Evolutionary conservation across 2,888 invertebrate genomes (phyloP).

Genomic region (Sinohyriopsis cumingii): DNA sequence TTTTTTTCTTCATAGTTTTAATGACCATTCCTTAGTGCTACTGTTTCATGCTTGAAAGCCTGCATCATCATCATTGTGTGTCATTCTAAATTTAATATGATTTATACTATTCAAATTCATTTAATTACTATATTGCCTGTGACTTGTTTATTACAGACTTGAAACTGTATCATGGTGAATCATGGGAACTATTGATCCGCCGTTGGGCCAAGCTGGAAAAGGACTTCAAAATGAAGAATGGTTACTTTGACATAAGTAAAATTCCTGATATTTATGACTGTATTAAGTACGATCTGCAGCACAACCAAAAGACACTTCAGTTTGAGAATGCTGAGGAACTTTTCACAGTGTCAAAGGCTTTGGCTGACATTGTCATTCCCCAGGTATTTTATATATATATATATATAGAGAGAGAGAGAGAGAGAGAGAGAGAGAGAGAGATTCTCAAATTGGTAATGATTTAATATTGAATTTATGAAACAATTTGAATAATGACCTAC

Average conservation of each 20-base stretch:
- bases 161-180: slow-evolving; percentile 96
- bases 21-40: no score
- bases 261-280: slow-evolving; percentile 99
- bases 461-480: no score
- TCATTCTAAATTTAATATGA: no score
- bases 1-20: no score
- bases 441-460: no score
- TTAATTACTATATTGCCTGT: no score
- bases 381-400: slow-evolving; percentile 77
- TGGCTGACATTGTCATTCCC: slow-evolving; percentile 99
- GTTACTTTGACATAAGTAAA: slow-evolving; percentile 94
- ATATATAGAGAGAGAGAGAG: no score
- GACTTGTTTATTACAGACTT: slow-evolving; percentile 78
- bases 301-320: slow-evolving; percentile 95
- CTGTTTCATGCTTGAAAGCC: no score
- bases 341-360: slow-evolving; percentile 95
- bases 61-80: no score
- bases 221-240: slow-evolving; percentile 95
- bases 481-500: no score
- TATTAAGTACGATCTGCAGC: slow-evolving; percentile 97
- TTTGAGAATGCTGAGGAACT: slow-evolving; percentile 74
- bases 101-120: no score
- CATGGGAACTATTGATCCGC: slow-evolving; percentile 98
- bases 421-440: no score
- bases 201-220: slow-evolving; percentile 99